These are phyloP conservation scores for Heteromurus nitidus DNA, from an alignment of 2,888 invertebrate genomes.

Conservation along the genomic window DNA sequence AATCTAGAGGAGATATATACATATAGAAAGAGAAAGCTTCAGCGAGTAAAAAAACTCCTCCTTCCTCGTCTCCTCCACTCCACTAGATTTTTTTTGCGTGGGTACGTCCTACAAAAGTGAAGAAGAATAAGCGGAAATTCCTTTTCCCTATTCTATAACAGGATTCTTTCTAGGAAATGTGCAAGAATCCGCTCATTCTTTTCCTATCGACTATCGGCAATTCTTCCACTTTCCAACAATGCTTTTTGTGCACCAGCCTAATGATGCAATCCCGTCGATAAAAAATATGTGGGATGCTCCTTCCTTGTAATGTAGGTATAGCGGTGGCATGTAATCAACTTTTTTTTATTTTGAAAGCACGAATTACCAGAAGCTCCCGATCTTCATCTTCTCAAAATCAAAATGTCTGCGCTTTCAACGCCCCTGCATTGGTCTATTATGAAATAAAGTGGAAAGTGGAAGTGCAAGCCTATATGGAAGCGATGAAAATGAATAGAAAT, in stretches of 20 bases:
- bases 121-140: neutral
- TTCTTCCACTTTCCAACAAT: neutral
- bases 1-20: too few species aligned
- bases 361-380: slow-evolving; percentile 2
- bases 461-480: neutral
- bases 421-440: neutral
- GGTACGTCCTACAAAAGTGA: too few species aligned
- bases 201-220: too few species aligned
- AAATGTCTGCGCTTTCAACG: neutral
- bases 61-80: neutral
- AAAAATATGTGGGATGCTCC: neutral
- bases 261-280: neutral
- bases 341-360: slow-evolving; percentile 11
- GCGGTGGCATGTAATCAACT: slow-evolving; percentile 9
- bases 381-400: neutral
- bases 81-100: too few species aligned
- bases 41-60: slow-evolving; percentile 1
- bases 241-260: neutral
- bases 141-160: neutral
- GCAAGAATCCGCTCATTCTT: neutral
- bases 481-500: neutral
- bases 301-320: neutral
- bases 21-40: slow-evolving; percentile 26
- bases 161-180: slow-evolving; percentile 8
- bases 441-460: neutral